Base-by-base conservation (phyloP, 2,888 invertebrate genomes). In the Ectemnius cavifrons region DNA sequence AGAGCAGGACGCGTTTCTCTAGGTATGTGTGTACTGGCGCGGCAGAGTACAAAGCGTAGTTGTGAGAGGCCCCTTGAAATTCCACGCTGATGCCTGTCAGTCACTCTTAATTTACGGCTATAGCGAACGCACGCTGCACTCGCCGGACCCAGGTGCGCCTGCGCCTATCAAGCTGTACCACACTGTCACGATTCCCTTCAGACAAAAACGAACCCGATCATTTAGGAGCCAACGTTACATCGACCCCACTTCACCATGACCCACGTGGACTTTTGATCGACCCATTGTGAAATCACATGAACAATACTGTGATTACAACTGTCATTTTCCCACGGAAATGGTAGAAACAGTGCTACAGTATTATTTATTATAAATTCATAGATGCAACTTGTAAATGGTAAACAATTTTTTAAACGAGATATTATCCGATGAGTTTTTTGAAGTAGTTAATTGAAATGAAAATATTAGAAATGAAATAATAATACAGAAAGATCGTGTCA, bases 21-120 rank as follows among this genome's bases (percentile, higher is more conserved):
- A 79, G 37, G 37, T 37, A 37, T 37, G 37, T 37, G 37, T 37
- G 37, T 37, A 37, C 37, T 37, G 73, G 73, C 71, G 80, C 77
- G 75, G 80, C 75, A 62, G n/a, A 23, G 47, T 58, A 81, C 83
- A 82, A 83, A 82, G 81, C 77, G 59, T 28, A 62, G 66, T 67
- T 71, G 81, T 72, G 79, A 80, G 80, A 83, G 75, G 37, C 73
- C 83, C 77, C 69, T 79, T 75, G 79, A 79, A 83, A 83, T 83
- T 83, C 83, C 83, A 73, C 71, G 71, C 79, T 78, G 83, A 83
- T 83, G 83, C 75, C 81, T 79, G 83, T 81, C 83, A 83, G 76
- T 83, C 83, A 79, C 75, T 83, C 77, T 77, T 79, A 83, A 83
- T 83, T 83, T 81, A 83, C 83, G 83, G 73, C 77, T 79, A 81